phyloP scores from a whole-genome alignment of 2,797 vertebrate species.

The Linurgus olivaceus region DNA sequence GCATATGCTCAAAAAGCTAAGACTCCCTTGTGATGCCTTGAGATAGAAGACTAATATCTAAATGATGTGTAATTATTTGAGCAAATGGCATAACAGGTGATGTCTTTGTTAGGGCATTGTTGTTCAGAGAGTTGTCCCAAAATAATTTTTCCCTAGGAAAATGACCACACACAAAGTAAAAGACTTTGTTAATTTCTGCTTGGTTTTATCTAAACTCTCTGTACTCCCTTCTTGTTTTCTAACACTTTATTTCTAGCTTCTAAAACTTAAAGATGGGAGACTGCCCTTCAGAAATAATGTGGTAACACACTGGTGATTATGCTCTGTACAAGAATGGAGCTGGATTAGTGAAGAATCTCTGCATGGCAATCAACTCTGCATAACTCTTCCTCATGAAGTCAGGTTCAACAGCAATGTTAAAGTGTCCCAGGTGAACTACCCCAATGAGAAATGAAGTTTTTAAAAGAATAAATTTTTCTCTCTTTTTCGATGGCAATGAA shows the following conservation, averaged over 20 bases:
- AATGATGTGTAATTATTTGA: conserved; percentile 65
- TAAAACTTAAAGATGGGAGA: neutral
- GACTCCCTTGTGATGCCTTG: conserved; percentile 15
- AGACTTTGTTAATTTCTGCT: neutral
- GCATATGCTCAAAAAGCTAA: neutral
- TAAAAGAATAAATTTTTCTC: neutral
- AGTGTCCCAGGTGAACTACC: neutral
- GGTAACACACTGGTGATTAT: neutral
- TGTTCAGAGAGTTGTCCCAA: conserved; percentile 24
- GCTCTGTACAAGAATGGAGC: neutral
- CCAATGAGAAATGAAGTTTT: neutral
- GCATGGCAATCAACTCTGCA: neutral
- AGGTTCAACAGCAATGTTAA: neutral
- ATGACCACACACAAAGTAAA: neutral
- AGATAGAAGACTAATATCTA: conserved; percentile 31
- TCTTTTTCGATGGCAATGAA: neutral
- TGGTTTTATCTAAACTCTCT: neutral
- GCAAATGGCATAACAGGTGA: conserved; percentile 13
- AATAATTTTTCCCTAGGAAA: conserved; percentile 25
- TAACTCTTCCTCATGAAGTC: neutral
- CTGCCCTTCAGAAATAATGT: neutral
- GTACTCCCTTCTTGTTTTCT: neutral
- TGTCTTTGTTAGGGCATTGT: conserved; percentile 57
- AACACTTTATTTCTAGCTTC: neutral
- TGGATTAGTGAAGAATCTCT: neutral